Conservation (phyloP, 2,113 vertebrate species). For the Silurus asotus region DNA sequence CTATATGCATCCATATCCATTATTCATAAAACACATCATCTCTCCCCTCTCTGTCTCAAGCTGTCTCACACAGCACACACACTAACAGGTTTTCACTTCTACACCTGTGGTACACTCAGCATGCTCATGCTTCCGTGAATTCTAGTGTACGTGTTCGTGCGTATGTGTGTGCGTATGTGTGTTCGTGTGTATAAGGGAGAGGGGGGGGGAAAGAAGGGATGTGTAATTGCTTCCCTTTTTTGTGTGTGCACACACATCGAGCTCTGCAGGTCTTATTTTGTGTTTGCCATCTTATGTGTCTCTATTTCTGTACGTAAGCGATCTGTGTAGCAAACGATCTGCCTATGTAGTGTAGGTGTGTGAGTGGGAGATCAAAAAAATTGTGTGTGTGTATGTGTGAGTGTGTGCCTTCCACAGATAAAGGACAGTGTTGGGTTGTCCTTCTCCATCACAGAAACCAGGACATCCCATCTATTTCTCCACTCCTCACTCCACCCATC, state of each 20-base stretch:
- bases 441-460: constrained; percentile 43
- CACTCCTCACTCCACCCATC: constrained; percentile 45
- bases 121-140: constrained; percentile 23
- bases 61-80: constrained; percentile 31
- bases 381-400: constrained; percentile 19
- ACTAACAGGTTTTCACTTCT: constrained; percentile 43
- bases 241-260: constrained; percentile 27
- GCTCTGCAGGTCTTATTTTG: constrained; percentile 13
- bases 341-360: not conserved
- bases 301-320: constrained; percentile 33
- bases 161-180: constrained; percentile 23
- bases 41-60: constrained; percentile 34
- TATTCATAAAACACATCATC: constrained; percentile 53
- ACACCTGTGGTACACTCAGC: constrained; percentile 41
- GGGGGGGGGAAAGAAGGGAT: not conserved
- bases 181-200: not conserved
- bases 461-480: constrained; percentile 41
- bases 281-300: constrained; percentile 35
- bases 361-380: constrained; percentile 9
- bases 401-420: not conserved
- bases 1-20: constrained; percentile 49
- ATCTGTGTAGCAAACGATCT: constrained; percentile 25
- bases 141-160: constrained; percentile 8
- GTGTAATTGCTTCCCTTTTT: constrained; percentile 30
- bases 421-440: constrained; percentile 42